Evolutionary conservation across 2,888 invertebrate species (phyloP).

Genomic region (Dicyrtomina minuta): DNA sequence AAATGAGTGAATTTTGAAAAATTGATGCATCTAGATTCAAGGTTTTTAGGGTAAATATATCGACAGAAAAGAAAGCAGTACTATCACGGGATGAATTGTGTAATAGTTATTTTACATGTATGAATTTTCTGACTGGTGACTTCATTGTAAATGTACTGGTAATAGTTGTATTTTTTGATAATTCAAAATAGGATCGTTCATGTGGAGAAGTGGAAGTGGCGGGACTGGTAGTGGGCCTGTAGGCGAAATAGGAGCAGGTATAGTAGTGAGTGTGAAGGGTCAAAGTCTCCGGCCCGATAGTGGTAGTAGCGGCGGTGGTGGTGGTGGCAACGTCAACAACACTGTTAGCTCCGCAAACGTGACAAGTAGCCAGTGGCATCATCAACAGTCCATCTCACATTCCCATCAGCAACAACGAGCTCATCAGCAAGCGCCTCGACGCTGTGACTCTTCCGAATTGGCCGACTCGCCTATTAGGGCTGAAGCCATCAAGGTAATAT

Average conservation of each 20-base stretch:
- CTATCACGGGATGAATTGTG: too few relatives aligned
- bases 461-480: slow-evolving; percentile 50
- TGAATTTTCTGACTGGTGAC: too few relatives aligned
- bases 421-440: slow-evolving; percentile 35
- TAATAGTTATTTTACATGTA: too few relatives aligned
- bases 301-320: slow-evolving; percentile 32
- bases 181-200: slow-evolving; percentile 50
- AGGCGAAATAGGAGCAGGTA: slow-evolving; percentile 36
- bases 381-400: slow-evolving; percentile 7
- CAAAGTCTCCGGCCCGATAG: slow-evolving; percentile 47
- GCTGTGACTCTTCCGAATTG: slow-evolving; percentile 52
- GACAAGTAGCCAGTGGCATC: slow-evolving; percentile 43
- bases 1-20: too few relatives aligned
- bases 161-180: too few relatives aligned
- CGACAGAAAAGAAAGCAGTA: too few relatives aligned
- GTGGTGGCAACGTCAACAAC: too few relatives aligned
- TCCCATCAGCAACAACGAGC: neutral
- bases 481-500: slow-evolving; percentile 52
- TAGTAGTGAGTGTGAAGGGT: slow-evolving; percentile 43
- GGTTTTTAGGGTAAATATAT: too few relatives aligned
- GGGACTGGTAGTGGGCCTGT: slow-evolving; percentile 50
- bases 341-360: too few relatives aligned
- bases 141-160: too few relatives aligned
- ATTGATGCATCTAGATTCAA: too few relatives aligned
- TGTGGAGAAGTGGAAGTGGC: slow-evolving; percentile 53